Evolutionary conservation across 2,888 invertebrate genomes (phyloP).

Genomic region (Brachyopa scutellaris): DNA sequence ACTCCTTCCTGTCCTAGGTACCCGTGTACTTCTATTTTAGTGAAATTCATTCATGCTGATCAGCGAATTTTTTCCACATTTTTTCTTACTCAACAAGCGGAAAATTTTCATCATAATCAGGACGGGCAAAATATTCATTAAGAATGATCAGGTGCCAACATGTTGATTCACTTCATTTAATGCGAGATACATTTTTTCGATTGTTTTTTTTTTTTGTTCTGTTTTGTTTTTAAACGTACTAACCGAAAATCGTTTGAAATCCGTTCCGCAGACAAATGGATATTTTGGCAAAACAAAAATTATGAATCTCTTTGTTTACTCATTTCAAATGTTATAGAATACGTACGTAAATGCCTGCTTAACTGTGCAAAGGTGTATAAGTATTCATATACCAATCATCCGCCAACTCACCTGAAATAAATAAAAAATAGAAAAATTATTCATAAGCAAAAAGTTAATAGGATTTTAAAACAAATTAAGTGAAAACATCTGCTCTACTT

Average conservation of each 20-base stretch:
- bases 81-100: slow-evolving; percentile 21
- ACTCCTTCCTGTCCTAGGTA: no score
- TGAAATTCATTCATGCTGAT: slow-evolving; percentile 14
- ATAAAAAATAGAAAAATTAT: neutral
- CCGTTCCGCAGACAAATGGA: neutral
- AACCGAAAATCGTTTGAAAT: neutral
- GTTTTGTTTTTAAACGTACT: slow-evolving; percentile 5
- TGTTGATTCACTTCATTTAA: slow-evolving; percentile 38
- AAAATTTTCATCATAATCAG: slow-evolving; percentile 11
- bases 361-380: slow-evolving; percentile 1
- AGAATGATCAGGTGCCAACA: slow-evolving; percentile 27
- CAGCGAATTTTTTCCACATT: neutral
- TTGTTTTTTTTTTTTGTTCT: no score
- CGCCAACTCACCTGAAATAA: slow-evolving; percentile 58
- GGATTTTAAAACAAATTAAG: neutral
- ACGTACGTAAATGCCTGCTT: slow-evolving; percentile 3
- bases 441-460: neutral
- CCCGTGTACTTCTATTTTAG: no score
- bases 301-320: neutral
- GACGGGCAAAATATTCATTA: neutral
- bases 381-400: slow-evolving; percentile 5
- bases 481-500: slow-evolving; percentile 7
- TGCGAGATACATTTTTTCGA: neutral
- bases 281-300: slow-evolving; percentile 21
- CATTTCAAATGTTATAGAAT: neutral